phyloP scores from a whole-genome alignment of 2,113 vertebrate genomes.

The Coryphaenoides rupestris region DNA sequence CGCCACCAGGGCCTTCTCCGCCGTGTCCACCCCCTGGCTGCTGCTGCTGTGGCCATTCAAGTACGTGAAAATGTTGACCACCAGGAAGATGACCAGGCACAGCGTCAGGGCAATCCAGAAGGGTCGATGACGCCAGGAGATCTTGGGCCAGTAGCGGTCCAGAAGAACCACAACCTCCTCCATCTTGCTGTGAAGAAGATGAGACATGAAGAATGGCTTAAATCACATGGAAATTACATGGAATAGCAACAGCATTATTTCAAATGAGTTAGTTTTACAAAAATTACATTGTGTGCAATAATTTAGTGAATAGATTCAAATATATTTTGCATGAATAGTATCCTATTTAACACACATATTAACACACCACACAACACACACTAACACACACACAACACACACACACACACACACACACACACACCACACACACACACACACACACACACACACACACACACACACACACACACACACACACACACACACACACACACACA shows the following conservation, averaged over 20 bases:
- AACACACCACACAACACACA: too few relatives aligned
- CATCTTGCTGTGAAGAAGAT: conserved; percentile 58
- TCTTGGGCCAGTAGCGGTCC: conserved; percentile 59
- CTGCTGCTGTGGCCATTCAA: conserved; percentile 60
- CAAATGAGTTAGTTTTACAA: neutral
- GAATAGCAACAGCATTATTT: too few relatives aligned
- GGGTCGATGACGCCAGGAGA: conserved; percentile 55
- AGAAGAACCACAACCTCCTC: conserved; percentile 63
- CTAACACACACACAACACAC: too few relatives aligned
- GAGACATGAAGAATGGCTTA: neutral
- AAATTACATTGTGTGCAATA: neutral
- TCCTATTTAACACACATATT: too few relatives aligned
- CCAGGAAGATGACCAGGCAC: conserved; percentile 62
- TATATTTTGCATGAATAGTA: too few relatives aligned
- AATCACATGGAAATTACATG: neutral
- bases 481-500: too few relatives aligned
- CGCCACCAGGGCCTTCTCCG: conserved; percentile 26
- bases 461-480: too few relatives aligned
- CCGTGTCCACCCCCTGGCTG: conserved; percentile 59
- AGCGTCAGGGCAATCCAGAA: conserved; percentile 63
- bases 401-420: too few relatives aligned
- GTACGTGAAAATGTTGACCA: conserved; percentile 70
- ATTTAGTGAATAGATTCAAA: too few relatives aligned
- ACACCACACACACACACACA: too few relatives aligned
- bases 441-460: too few relatives aligned